Evolutionary conservation across 2,797 vertebrate genomes (phyloP).

Genomic region (Chiloscyllium punctatum): DNA sequence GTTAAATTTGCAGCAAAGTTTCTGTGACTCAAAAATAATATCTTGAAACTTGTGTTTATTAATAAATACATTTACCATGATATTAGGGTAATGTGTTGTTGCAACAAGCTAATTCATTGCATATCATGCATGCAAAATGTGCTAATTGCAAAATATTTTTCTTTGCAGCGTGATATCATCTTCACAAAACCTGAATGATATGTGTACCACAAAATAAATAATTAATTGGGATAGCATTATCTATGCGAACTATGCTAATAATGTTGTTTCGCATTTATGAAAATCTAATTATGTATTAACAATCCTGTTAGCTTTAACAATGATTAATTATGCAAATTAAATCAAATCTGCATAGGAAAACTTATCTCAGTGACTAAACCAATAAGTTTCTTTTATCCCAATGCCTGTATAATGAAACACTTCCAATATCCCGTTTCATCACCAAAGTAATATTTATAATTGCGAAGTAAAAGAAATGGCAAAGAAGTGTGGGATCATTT

Average conservation of each 20-base stretch:
- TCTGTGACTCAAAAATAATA: too few relatives aligned
- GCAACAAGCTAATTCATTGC: not conserved
- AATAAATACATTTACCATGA: not conserved
- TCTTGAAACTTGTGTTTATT: not conserved
- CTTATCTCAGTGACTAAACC: not conserved
- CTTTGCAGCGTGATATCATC: not conserved
- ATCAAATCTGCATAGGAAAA: not conserved
- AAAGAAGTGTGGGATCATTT: too few relatives aligned
- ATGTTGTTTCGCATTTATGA: not conserved
- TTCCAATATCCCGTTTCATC: not conserved
- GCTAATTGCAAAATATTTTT: not conserved
- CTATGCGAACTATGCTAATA: not conserved
- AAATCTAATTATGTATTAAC: slow-evolving; percentile 14
- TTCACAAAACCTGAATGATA: not conserved
- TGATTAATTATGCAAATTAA: not conserved
- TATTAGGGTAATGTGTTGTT: not conserved
- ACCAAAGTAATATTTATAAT: not conserved
- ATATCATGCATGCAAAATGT: not conserved
- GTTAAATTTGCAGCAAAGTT: not conserved
- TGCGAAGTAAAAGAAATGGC: not conserved
- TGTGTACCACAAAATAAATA: not conserved
- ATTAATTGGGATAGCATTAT: not conserved
- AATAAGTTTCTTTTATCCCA: not conserved
- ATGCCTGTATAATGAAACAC: not conserved
- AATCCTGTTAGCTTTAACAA: not conserved